Percentiles rank a stretch among this genome's conserved stretches.
Evolutionary conservation across 1,140 invertebrate genomes (phyloP).

Genomic region (Drosophila dunni): DNA sequence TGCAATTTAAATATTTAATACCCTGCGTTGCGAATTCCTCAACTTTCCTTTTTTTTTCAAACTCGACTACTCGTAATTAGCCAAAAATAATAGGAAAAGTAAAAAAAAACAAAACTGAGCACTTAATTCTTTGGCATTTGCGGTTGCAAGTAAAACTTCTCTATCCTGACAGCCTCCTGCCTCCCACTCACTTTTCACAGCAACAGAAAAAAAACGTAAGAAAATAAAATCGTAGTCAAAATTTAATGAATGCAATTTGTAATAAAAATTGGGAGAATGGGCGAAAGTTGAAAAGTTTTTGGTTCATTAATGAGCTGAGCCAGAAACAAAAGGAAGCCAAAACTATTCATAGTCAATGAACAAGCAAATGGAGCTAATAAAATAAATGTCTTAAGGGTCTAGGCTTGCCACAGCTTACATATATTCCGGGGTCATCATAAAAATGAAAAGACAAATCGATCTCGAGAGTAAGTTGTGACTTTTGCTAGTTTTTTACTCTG

Average conservation of each 20-base stretch:
- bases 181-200: not conserved
- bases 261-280: constrained; percentile 11
- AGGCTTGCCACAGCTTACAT: constrained; percentile 3
- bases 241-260: constrained; percentile 43
- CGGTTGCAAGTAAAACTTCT: not conserved
- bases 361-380: constrained; percentile 17
- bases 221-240: constrained; percentile 32
- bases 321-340: constrained; percentile 16
- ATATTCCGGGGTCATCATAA: not conserved
- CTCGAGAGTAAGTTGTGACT: not conserved
- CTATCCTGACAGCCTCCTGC: not conserved
- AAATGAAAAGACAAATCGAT: not conserved
- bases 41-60: not conserved
- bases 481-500: not conserved
- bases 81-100: constrained; percentile 8
- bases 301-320: constrained; percentile 37
- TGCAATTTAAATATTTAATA: constrained; percentile 71
- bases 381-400: constrained; percentile 14
- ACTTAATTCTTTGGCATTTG: constrained; percentile 29
- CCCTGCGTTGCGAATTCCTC: constrained; percentile 30
- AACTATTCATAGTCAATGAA: constrained; percentile 27
- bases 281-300: constrained; percentile 39
- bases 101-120: constrained; percentile 28
- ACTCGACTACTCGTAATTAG: constrained; percentile 54
- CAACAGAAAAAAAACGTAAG: not conserved